Evolutionary conservation across 1,140 invertebrate species (phyloP).

Genomic region (Pomacea maculata): DNA sequence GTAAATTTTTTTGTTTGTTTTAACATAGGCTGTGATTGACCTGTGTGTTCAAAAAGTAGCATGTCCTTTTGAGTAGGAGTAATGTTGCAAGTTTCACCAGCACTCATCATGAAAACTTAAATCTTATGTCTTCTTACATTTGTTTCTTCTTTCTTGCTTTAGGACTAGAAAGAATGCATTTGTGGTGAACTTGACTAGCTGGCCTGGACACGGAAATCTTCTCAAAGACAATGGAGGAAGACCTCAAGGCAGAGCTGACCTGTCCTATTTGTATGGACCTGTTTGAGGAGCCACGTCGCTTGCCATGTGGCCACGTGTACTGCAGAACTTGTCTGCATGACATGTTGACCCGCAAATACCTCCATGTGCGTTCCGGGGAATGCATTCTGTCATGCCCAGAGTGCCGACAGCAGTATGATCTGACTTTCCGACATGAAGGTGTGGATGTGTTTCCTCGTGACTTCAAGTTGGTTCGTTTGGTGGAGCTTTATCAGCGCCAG

Average conservation of each 20-base stretch:
- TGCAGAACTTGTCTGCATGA: constrained; percentile 31
- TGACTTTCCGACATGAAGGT: constrained; percentile 19
- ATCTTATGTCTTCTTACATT: no score
- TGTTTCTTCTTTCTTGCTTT: no score
- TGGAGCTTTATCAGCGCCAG: constrained; percentile 26
- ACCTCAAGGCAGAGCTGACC: constrained; percentile 37
- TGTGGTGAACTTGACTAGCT: no score
- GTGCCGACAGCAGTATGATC: constrained; percentile 25
- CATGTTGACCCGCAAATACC: constrained; percentile 29
- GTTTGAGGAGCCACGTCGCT: constrained; percentile 30
- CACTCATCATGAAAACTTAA: no score
- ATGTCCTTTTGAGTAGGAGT: no score
- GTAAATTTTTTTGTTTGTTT: no score
- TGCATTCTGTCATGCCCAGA: constrained; percentile 31
- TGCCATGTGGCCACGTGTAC: constrained; percentile 38
- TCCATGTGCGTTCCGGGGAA: not conserved
- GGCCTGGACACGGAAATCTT: no score
- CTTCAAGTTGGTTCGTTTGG: constrained; percentile 38
- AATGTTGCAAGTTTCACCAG: no score
- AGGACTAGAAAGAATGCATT: no score
- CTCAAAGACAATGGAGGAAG: constrained; percentile 2
- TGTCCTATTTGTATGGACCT: constrained; percentile 42
- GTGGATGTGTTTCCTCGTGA: constrained; percentile 32
- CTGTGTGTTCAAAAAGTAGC: no score
- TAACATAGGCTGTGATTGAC: no score